Evolutionary conservation across 2,113 vertebrate genomes (phyloP).

Genomic region (Perca flavescens): DNA sequence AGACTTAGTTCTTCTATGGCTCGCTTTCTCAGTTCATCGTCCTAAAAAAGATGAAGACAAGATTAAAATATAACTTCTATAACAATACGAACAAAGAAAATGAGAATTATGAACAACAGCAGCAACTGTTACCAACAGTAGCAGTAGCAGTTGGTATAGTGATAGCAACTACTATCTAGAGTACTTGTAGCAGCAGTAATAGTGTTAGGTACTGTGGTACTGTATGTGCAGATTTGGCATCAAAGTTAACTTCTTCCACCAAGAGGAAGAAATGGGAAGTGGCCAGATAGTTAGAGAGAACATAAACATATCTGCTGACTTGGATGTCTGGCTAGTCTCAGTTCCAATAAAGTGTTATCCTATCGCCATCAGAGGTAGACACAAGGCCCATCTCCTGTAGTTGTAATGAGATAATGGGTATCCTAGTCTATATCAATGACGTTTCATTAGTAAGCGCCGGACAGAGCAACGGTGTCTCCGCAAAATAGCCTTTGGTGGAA

Average conservation of each 20-base stretch:
- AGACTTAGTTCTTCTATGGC: constrained; percentile 75
- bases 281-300: neutral
- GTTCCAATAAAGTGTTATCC: neutral
- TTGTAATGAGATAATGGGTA: neutral
- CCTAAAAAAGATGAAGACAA: constrained; percentile 41
- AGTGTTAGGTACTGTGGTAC: neutral
- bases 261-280: constrained; percentile 11
- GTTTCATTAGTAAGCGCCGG: too few relatives aligned
- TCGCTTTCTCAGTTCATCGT: constrained; percentile 80
- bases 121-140: neutral
- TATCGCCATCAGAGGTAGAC: neutral
- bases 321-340: neutral
- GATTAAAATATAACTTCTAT: neutral
- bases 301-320: neutral
- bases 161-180: neutral
- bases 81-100: neutral
- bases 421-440: too few relatives aligned
- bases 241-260: neutral
- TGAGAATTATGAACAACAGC: neutral
- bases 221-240: neutral
- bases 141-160: neutral
- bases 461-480: too few relatives aligned
- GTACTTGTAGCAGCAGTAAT: neutral
- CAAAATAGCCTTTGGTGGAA: too few relatives aligned
- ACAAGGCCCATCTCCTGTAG: neutral